Evolutionary conservation across 2,888 invertebrate species (phyloP).

Genomic region (Agrochola lychnidis): DNA sequence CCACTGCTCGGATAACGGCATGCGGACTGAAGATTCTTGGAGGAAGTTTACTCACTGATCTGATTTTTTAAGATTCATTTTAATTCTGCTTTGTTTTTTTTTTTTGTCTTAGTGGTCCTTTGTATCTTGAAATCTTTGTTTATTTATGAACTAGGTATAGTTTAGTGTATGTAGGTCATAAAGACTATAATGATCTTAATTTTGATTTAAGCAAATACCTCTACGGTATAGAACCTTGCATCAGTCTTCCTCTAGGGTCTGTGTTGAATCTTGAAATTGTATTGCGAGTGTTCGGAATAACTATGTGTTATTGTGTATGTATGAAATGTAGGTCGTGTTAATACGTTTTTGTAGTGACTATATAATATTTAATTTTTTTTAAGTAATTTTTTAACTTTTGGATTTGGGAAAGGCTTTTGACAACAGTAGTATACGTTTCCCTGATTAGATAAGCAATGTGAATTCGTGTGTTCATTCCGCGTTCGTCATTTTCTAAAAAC

Average conservation of each 20-base stretch:
- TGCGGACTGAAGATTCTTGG: slow-evolving; percentile 33
- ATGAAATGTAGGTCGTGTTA: no score
- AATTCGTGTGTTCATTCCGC: slow-evolving; percentile 1
- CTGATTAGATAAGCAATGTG: slow-evolving; percentile 10
- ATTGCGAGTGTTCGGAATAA: background rate
- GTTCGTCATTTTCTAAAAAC: slow-evolving; percentile 15
- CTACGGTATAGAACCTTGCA: background rate
- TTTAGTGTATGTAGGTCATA: slow-evolving; percentile 29
- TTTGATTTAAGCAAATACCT: background rate
- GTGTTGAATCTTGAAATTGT: background rate
- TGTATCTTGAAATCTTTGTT: background rate
- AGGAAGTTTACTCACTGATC: slow-evolving; percentile 21
- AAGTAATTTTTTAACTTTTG: slow-evolving; percentile 1
- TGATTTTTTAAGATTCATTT: slow-evolving; percentile 16
- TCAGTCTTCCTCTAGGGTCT: no score
- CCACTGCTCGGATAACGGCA: slow-evolving; percentile 61
- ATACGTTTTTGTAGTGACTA: no score
- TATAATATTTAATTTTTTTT: no score
- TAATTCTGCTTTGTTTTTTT: background rate
- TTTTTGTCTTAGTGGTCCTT: background rate
- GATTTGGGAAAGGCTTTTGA: slow-evolving; percentile 27
- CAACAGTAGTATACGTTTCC: background rate
- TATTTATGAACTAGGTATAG: background rate
- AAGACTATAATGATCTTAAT: background rate
- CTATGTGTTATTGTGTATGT: background rate